Evolutionary conservation across 2,113 vertebrate species (phyloP).

Genomic region (Prunella fulvescens): DNA sequence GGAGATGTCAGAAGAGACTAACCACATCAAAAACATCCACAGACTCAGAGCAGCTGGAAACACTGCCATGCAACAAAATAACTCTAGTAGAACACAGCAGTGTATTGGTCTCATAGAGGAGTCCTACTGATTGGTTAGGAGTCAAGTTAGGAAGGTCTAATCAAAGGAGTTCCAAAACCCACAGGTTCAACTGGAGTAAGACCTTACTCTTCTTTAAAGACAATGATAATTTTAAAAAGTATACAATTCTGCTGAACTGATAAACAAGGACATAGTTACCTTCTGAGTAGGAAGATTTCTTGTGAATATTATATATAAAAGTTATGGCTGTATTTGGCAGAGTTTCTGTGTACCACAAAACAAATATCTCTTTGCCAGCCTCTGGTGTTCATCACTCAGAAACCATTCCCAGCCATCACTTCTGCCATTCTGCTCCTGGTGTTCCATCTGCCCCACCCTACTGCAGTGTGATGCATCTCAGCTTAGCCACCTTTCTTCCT

Average conservation of each 20-base stretch:
- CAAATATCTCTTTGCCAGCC: neutral
- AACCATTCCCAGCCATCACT: neutral
- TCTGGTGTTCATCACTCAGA: neutral
- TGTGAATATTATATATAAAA: neutral
- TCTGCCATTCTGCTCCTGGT: neutral
- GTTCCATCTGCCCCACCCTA: neutral
- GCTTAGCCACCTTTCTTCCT: neutral
- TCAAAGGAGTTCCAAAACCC: neutral
- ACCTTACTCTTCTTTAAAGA: neutral
- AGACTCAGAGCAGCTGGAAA: neutral
- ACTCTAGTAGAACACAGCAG: neutral
- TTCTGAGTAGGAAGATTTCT: neutral
- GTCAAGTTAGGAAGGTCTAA: neutral
- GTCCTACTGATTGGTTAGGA: neutral
- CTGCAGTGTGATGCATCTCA: neutral
- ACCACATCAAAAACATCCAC: neutral
- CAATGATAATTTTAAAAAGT: neutral
- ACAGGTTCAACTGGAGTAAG: neutral
- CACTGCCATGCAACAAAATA: neutral
- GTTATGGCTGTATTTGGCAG: neutral
- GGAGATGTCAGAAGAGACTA: neutral
- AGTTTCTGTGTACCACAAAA: neutral
- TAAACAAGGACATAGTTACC: neutral
- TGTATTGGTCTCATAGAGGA: neutral
- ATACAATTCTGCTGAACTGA: neutral